These are phyloP conservation scores for Neuroscelio doddi DNA, from an alignment of 2,888 invertebrate species.

Conservation along the genomic window DNA sequence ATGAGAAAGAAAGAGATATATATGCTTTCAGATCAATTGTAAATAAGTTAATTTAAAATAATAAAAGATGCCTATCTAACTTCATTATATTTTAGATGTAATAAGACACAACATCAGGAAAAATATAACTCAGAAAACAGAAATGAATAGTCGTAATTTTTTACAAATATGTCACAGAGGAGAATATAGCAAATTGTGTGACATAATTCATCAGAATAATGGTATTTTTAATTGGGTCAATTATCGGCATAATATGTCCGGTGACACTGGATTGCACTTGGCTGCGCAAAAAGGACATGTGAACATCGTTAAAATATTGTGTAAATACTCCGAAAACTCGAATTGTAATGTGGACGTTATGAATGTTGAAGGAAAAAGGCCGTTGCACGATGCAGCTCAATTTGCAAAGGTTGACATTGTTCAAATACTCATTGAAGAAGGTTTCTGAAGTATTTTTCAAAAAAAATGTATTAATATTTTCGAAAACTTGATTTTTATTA, in stretches of 20 bases:
- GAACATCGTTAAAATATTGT: conserved; percentile 68
- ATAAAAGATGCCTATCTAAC: too few relatives aligned
- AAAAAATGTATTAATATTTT: conserved; percentile 1
- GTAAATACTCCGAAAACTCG: conserved; percentile 59
- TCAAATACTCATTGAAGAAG: conserved; percentile 70
- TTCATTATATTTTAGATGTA: too few relatives aligned
- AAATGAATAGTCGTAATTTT: conserved; percentile 48
- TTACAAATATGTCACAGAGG: conserved; percentile 57
- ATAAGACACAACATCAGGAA: too few relatives aligned
- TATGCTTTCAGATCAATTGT: too few relatives aligned
- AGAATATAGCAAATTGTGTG: conserved; percentile 13
- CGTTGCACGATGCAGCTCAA: conserved; percentile 79
- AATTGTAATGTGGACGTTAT: conserved; percentile 59
- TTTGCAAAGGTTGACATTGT: conserved; percentile 71
- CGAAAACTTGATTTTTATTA: not conserved
- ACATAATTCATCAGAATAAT: conserved; percentile 29
- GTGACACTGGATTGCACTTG: conserved; percentile 74
- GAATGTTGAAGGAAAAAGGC: conserved; percentile 77
- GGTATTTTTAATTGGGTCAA: conserved; percentile 57
- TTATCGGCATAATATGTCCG: conserved; percentile 56
- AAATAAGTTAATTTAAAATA: too few relatives aligned
- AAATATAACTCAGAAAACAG: too few relatives aligned
- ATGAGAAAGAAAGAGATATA: too few relatives aligned
- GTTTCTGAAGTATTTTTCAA: conserved; percentile 45
- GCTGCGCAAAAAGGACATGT: conserved; percentile 74